phyloP scores from a whole-genome alignment of 2,797 vertebrate species.

The Syndactyla subalaris region DNA sequence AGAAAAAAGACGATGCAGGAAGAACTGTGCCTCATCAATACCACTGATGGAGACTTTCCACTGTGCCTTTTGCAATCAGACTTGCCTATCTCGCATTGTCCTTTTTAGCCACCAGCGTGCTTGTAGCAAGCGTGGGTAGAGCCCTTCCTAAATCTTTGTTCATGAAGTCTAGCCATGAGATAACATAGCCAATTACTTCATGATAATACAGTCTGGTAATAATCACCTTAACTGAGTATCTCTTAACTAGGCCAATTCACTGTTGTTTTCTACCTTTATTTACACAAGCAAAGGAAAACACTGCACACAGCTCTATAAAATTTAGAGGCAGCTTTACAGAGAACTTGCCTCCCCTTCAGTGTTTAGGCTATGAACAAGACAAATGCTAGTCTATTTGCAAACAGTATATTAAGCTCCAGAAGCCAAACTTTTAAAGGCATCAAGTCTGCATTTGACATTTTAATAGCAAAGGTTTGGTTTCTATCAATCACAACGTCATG shows the following conservation, averaged over 20 bases:
- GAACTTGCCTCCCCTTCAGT: conserved; percentile 51
- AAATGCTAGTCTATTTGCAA: conserved; percentile 80
- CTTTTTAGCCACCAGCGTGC: too few relatives aligned
- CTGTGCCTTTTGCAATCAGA: too few relatives aligned
- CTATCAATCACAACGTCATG: conserved; percentile 78
- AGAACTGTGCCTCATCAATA: too few relatives aligned
- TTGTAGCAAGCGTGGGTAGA: too few relatives aligned
- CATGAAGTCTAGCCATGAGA: too few relatives aligned
- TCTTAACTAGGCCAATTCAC: conserved; percentile 6
- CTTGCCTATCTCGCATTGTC: too few relatives aligned
- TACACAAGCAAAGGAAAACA: conserved; percentile 62
- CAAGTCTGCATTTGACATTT: conserved; percentile 76
- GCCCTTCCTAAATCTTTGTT: too few relatives aligned
- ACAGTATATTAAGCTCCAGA: conserved; percentile 82
- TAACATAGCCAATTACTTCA: background rate
- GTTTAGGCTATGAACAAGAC: conserved; percentile 65
- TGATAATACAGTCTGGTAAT: background rate
- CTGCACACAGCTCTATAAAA: conserved; percentile 58
- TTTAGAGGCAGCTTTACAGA: conserved; percentile 64
- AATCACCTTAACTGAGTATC: conserved; percentile 9
- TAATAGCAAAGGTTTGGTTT: conserved; percentile 81
- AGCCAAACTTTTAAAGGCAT: conserved; percentile 78
- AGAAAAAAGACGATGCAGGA: too few relatives aligned
- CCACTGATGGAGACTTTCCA: too few relatives aligned
- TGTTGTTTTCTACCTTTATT: conserved; percentile 57